Conservation (phyloP, 2,113 vertebrate species). For the Sclerurus mexicanus region DNA sequence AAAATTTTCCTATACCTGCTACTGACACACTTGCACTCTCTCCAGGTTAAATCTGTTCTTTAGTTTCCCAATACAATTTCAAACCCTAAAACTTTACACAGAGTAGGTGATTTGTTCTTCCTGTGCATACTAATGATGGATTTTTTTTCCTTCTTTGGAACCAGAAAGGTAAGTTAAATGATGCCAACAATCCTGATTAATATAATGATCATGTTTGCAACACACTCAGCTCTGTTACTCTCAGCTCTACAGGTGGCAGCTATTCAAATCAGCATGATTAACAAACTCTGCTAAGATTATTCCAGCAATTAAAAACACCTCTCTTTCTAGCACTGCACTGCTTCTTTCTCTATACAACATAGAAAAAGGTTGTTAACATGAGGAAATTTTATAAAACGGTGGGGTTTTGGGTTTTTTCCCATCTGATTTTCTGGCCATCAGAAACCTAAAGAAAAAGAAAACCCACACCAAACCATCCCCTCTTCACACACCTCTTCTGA, state of each 20-base stretch:
- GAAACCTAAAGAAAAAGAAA: background rate
- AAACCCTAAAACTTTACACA: background rate
- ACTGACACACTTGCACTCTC: background rate
- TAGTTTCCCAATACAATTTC: background rate
- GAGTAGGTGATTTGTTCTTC: background rate
- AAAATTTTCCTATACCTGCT: background rate
- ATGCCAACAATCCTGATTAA: background rate
- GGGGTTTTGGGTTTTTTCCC: too few relatives aligned
- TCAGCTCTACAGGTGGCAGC: background rate
- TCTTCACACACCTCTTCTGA: background rate
- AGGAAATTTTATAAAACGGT: background rate
- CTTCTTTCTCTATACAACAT: background rate
- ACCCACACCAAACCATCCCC: background rate
- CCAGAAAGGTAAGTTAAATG: background rate
- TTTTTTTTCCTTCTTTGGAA: background rate
- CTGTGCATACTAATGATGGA: background rate
- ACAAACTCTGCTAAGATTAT: background rate
- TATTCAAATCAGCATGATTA: background rate
- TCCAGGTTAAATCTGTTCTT: background rate
- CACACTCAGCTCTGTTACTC: background rate
- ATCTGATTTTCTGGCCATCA: background rate
- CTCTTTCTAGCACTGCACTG: background rate
- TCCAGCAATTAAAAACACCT: background rate
- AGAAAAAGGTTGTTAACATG: background rate
- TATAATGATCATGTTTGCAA: background rate